phyloP scores from a whole-genome alignment of 2,888 invertebrate species.

The Isotomurus palustris region DNA sequence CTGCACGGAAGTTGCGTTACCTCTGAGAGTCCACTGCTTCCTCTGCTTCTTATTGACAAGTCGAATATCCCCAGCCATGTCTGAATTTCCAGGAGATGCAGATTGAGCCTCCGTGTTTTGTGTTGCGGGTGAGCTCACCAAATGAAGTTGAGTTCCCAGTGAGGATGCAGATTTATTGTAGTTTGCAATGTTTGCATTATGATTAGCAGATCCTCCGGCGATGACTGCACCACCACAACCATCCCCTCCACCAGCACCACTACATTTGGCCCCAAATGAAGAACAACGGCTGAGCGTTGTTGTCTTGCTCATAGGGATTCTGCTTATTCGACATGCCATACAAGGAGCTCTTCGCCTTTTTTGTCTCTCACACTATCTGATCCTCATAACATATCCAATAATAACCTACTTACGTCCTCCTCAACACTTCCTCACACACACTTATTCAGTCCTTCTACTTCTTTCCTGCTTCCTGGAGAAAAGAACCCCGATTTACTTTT shows the following conservation, averaged over 20 bases:
- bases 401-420: too few species aligned
- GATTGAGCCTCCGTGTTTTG: not conserved
- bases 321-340: conserved; percentile 1
- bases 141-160: not conserved
- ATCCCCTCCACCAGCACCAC: not conserved
- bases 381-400: too few species aligned
- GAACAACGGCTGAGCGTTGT: not conserved
- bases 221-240: not conserved
- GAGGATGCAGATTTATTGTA: not conserved
- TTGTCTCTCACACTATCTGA: too few species aligned
- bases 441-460: too few species aligned
- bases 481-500: too few species aligned
- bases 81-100: not conserved
- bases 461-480: too few species aligned
- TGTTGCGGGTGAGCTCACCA: not conserved
- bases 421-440: too few species aligned
- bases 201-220: not conserved
- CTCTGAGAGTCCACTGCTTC: conserved; percentile 72
- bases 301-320: not conserved
- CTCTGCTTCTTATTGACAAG: conserved; percentile 59
- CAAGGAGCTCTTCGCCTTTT: too few species aligned
- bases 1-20: conserved; percentile 53
- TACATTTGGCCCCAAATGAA: not conserved
- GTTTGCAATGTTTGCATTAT: not conserved
- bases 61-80: conserved; percentile 59